Percentiles rank a stretch among this genome's conserved stretches.
Conservation (phyloP, 2,888 invertebrate genomes). For the Ashinkailepas kermadecensis region DNA sequence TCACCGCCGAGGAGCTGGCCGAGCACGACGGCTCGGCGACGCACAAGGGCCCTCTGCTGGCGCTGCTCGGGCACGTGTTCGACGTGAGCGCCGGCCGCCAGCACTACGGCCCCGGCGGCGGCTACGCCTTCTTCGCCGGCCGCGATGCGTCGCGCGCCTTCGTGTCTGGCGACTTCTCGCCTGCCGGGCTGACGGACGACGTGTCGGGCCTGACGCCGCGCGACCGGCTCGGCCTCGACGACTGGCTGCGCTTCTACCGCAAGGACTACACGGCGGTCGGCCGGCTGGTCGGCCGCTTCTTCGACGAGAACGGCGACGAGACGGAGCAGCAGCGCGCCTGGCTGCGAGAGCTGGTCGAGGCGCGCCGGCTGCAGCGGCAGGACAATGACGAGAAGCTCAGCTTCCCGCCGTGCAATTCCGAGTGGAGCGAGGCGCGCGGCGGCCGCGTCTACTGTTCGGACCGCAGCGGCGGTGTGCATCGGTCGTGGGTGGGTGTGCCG, state of each 20-base stretch:
- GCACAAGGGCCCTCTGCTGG: constrained; percentile 60
- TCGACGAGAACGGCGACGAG: constrained; percentile 60
- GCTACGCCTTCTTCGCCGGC: constrained; percentile 80
- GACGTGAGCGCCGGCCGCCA: constrained; percentile 76
- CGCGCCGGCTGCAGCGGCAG: constrained; percentile 50
- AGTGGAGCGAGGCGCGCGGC: constrained; percentile 60
- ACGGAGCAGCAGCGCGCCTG: constrained; percentile 61
- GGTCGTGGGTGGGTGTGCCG: constrained; percentile 85
- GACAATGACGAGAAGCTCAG: constrained; percentile 54
- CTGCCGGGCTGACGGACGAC: constrained; percentile 64
- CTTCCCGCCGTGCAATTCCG: constrained; percentile 90
- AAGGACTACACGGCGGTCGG: constrained; percentile 73
- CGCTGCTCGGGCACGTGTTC: constrained; percentile 79
- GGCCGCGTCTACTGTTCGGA: constrained; percentile 32
- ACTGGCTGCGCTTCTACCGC: constrained; percentile 78
- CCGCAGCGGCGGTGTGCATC: constrained; percentile 74
- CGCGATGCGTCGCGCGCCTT: constrained; percentile 85
- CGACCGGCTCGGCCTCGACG: constrained; percentile 62
- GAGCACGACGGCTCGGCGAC: constrained; percentile 55
- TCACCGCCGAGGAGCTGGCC: constrained; percentile 55
- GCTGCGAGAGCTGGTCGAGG: constrained; percentile 52
- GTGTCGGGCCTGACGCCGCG: constrained; percentile 58
- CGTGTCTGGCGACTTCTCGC: constrained; percentile 79
- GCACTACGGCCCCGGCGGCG: constrained; percentile 74
- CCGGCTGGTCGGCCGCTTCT: constrained; percentile 70